A percentile compares a stretch with the other conserved stretches of the same genome.
phyloP scores from a whole-genome alignment of 2,888 invertebrate species.

The Diplolepis rosae region DNA sequence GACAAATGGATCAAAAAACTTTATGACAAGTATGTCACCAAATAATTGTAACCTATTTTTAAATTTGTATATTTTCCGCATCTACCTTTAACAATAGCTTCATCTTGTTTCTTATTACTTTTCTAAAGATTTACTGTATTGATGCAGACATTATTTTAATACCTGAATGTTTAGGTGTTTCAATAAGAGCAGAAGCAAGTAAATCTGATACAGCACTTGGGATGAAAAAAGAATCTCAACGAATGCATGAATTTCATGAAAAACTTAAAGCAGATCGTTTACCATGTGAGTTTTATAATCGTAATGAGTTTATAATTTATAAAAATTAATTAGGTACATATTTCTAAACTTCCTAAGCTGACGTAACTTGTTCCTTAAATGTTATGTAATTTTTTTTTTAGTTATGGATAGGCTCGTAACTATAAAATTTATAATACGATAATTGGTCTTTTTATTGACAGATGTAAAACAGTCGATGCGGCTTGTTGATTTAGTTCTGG shows the following conservation, averaged over 20 bases:
- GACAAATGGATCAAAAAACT: background rate
- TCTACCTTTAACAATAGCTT: background rate
- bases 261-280: slow-evolving; percentile 53
- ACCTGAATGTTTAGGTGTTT: background rate
- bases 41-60: no score
- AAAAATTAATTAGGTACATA: background rate
- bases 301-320: background rate
- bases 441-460: slow-evolving; percentile 30
- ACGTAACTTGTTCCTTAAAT: background rate
- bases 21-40: background rate
- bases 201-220: background rate
- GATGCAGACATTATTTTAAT: no score
- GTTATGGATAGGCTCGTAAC: no score
- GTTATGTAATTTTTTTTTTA: background rate
- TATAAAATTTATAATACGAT: slow-evolving; percentile 2
- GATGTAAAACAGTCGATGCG: slow-evolving; percentile 50
- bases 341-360: background rate
- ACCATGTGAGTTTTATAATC: slow-evolving; percentile 33
- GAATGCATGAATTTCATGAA: slow-evolving; percentile 64
- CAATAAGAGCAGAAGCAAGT: background rate
- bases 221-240: slow-evolving; percentile 50
- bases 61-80: no score
- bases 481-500: slow-evolving; percentile 59
- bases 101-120: background rate
- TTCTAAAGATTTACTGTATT: no score